Conservation (phyloP, 1,140 invertebrate species). For the Samia ricini region DNA sequence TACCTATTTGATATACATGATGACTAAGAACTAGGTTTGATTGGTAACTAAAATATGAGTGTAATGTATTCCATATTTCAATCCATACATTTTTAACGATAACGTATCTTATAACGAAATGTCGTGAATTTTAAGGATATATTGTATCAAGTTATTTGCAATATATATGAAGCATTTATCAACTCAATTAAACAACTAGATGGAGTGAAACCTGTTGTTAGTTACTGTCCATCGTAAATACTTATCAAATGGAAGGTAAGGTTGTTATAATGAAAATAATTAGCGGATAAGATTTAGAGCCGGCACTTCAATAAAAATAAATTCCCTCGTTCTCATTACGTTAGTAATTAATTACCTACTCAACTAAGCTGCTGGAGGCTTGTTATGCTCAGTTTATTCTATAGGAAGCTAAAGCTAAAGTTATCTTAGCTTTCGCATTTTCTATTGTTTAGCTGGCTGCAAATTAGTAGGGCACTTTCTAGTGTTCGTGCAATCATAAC, state of each 20-base stretch:
- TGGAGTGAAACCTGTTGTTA: not conserved
- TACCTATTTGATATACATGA: no score
- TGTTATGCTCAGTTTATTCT: slow-evolving; percentile 2
- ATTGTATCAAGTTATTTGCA: no score
- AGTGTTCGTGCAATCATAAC: not conserved
- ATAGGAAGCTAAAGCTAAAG: not conserved
- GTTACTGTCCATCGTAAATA: slow-evolving; percentile 10
- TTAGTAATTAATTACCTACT: slow-evolving; percentile 12
- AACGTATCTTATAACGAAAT: no score
- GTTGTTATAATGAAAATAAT: slow-evolving; percentile 10
- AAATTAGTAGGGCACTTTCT: no score
- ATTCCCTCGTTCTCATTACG: slow-evolving; percentile 13
- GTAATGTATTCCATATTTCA: no score
- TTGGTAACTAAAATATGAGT: no score
- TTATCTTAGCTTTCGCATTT: not conserved
- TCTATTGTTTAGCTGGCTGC: not conserved
- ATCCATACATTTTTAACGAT: no score
- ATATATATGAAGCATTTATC: no score
- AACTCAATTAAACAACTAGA: no score
- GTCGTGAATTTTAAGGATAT: no score
- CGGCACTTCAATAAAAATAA: slow-evolving; percentile 15
- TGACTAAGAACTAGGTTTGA: no score
- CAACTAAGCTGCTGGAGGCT: not conserved
- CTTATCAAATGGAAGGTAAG: slow-evolving; percentile 4
- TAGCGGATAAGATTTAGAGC: slow-evolving; percentile 10